These are phyloP conservation scores for Pyralis farinalis DNA, from an alignment of 2,888 invertebrate species.

Conservation along the genomic window DNA sequence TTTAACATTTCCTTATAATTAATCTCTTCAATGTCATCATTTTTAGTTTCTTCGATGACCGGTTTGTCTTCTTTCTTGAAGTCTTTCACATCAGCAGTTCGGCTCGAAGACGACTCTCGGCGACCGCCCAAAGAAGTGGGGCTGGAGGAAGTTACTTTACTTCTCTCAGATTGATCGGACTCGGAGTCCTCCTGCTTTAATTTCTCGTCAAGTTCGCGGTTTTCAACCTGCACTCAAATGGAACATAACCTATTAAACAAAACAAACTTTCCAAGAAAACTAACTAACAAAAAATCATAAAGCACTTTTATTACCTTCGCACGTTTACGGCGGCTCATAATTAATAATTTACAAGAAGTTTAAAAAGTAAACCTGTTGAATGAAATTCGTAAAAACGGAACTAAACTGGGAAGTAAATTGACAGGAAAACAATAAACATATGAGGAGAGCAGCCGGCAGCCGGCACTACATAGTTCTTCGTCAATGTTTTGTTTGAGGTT, in stretches of 20 bases:
- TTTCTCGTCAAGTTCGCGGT: slow-evolving; percentile 85
- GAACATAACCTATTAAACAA: slow-evolving; percentile 80
- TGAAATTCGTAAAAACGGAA: no score
- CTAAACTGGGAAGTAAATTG: no score
- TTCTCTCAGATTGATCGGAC: slow-evolving; percentile 83
- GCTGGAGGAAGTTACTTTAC: slow-evolving; percentile 80
- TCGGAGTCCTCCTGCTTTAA: slow-evolving; percentile 83
- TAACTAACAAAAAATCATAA: neutral
- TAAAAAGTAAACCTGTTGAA: neutral
- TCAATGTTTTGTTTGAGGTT: no score
- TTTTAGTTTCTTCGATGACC: slow-evolving; percentile 72
- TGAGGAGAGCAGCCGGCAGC: no score
- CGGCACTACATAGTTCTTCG: no score
- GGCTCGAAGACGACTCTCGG: slow-evolving; percentile 75
- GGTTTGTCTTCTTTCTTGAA: slow-evolving; percentile 71
- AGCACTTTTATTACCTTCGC: slow-evolving; percentile 55
- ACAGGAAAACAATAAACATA: no score
- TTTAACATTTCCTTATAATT: slow-evolving; percentile 71
- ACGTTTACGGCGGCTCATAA: slow-evolving; percentile 82
- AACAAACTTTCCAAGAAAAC: slow-evolving; percentile 23
- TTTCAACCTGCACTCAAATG: slow-evolving; percentile 62
- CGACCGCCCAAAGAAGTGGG: slow-evolving; percentile 73
- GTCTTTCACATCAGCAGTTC: slow-evolving; percentile 64
- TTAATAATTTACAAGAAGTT: neutral
- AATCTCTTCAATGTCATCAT: slow-evolving; percentile 85